Base-by-base conservation (phyloP, 2,113 vertebrate genomes). In the Chitala chitala region DNA sequence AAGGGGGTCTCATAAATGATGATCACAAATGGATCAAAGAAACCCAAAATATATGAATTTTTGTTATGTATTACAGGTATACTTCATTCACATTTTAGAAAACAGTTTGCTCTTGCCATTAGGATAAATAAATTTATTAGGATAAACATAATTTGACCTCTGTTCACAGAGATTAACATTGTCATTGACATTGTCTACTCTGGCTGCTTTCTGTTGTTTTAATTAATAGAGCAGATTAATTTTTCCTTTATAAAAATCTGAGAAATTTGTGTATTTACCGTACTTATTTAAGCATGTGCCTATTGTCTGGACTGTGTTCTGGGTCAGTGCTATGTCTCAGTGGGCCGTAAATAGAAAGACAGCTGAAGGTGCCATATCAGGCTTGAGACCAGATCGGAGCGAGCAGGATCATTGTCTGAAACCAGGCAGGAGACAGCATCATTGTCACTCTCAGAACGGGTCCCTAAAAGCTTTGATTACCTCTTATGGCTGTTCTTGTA, bases 321-420 rank as follows among this genome's bases (percentile, higher is more conserved):
- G 53, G n/a, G 59, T 59, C 51, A 51, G 75, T 65, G 80, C 77
- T 79, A 82, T 80, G 78, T 70, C 58, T 58, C 76, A 80, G 69
- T 75, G 46, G 42, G 71, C 76, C 69, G 74, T 17, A 83, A 85
- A 83, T 85, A 85, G 80, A 79, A 78, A 80, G 80, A 79, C 83
- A 85, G 83, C 83, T 85, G 81, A 77, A 81, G 81, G 79, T 80
- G 80, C 75, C 78, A 78, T 80, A 81, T 83, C 73, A 75, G 74
- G 54, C 31, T 63, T 70, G 71, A 72, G 75, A 64, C 75, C 78
- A 75, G 78, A 76, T 58, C 68, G 68, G 78, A 55, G 76, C 71
- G 75, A 77, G 75, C 72, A 50, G 69, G 61, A n/a, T 63, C 68
- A 55, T 17, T 44, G 65, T 46, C 69, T 69, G 71, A 64, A 78